Evolutionary conservation across 35 echinoderm and acorn worm genomes (phyloP).

Genomic region (Diadema setosum): DNA sequence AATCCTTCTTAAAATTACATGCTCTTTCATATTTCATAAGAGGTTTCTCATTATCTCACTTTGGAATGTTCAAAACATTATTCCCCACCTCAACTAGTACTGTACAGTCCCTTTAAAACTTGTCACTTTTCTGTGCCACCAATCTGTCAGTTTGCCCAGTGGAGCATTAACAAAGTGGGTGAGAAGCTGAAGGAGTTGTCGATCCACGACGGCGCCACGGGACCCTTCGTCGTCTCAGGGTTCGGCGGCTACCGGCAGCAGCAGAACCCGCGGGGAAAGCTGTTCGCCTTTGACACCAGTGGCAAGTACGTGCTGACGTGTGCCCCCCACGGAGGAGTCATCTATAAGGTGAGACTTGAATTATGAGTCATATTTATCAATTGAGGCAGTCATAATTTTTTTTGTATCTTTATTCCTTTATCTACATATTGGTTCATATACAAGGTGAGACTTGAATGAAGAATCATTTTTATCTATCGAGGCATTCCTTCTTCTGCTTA

Average conservation of each 20-base stretch:
- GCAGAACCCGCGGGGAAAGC: slow-evolving; percentile 74
- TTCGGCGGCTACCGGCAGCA: slow-evolving; percentile 88
- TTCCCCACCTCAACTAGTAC: too few species aligned
- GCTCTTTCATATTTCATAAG: too few species aligned
- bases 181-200: slow-evolving; percentile 57
- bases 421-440: not conserved
- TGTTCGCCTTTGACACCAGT: slow-evolving; percentile 92
- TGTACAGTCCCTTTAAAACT: too few species aligned
- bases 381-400: not conserved
- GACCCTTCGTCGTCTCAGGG: slow-evolving; percentile 92
- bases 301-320: slow-evolving; percentile 89
- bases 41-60: too few species aligned
- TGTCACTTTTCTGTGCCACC: too few species aligned
- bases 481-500: too few species aligned
- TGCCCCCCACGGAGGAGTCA: slow-evolving; percentile 78
- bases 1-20: too few species aligned
- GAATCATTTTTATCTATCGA: too few species aligned
- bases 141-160: slow-evolving; percentile 71
- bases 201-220: slow-evolving; percentile 91
- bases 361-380: not conserved
- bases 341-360: slow-evolving; percentile 71
- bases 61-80: too few species aligned
- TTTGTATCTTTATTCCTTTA: not conserved
- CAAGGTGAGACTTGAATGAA: too few species aligned
- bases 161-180: slow-evolving; percentile 68